These are phyloP conservation scores for Clarias fuscus DNA, from an alignment of 2,797 vertebrate species.

Conservation along the genomic window DNA sequence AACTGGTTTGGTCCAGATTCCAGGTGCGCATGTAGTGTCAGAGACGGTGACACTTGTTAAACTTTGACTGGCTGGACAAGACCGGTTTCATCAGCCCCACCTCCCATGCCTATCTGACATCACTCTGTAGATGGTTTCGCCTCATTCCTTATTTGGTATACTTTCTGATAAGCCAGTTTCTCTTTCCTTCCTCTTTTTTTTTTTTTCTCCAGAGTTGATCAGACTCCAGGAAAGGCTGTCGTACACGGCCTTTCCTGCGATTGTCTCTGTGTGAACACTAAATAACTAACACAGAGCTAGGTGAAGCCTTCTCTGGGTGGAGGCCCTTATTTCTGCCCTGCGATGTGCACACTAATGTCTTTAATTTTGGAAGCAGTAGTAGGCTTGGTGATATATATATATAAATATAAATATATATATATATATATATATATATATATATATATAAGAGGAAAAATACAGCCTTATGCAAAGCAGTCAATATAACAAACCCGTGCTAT, in stretches of 20 bases:
- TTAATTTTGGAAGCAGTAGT: not conserved
- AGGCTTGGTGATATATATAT: no score
- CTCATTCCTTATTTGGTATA: constrained; percentile 72
- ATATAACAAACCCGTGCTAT: not conserved
- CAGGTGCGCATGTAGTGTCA: constrained; percentile 32
- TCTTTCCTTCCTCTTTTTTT: constrained; percentile 66
- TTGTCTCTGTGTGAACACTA: constrained; percentile 60
- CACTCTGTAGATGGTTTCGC: constrained; percentile 73
- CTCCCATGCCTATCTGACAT: constrained; percentile 61
- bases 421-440: not conserved
- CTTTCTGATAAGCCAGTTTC: constrained; percentile 80
- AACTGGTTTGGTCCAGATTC: constrained; percentile 21
- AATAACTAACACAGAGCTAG: constrained; percentile 64
- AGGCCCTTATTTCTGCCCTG: not conserved
- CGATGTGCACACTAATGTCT: not conserved
- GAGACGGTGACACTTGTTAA: constrained; percentile 44
- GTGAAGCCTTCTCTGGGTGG: constrained; percentile 38
- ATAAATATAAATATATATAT: not conserved
- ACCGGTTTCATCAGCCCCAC: constrained; percentile 48
- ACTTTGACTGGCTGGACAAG: constrained; percentile 51
- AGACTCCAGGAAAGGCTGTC: constrained; percentile 57
- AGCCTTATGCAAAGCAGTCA: not conserved
- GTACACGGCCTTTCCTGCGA: constrained; percentile 61
- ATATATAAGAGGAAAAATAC: not conserved
- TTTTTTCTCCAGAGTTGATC: constrained; percentile 49